A percentile compares a stretch with the other conserved stretches of the same genome.
These are phyloP conservation scores for Hofmannophila pseudospretella DNA, from an alignment of 2,888 invertebrate genomes.

Conservation along the genomic window DNA sequence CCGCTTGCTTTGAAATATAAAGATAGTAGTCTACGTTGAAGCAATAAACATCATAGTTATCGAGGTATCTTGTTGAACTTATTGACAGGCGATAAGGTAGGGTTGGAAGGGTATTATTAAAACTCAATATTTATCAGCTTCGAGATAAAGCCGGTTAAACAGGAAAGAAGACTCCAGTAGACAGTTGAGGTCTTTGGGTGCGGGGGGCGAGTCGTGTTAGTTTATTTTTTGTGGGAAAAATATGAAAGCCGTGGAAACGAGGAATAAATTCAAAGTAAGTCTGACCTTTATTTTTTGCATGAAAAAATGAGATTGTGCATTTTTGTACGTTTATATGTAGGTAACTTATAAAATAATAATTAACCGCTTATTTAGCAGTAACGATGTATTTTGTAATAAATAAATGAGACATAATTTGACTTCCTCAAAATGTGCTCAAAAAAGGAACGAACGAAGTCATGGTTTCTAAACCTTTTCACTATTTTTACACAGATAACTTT, in stretches of 20 bases:
- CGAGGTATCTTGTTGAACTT: too few species aligned
- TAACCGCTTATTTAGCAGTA: too few species aligned
- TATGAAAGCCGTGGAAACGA: slow-evolving; percentile 48
- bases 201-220: slow-evolving; percentile 15
- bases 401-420: too few species aligned
- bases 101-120: slow-evolving; percentile 13
- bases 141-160: slow-evolving; percentile 34
- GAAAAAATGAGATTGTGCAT: too few species aligned
- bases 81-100: slow-evolving; percentile 49
- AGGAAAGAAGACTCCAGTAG: slow-evolving; percentile 25
- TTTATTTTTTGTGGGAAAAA: slow-evolving; percentile 2
- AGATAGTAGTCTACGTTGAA: too few species aligned
- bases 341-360: too few species aligned
- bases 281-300: too few species aligned
- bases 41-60: too few species aligned
- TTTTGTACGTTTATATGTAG: not conserved
- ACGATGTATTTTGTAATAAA: too few species aligned
- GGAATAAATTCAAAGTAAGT: slow-evolving; percentile 26
- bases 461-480: slow-evolving; percentile 4
- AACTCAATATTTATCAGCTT: slow-evolving; percentile 27
- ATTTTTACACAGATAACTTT: slow-evolving; percentile 11
- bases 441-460: too few species aligned
- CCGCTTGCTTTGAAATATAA: too few species aligned
- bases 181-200: slow-evolving; percentile 20
- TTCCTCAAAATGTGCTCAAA: too few species aligned